Conservation (phyloP, 2,113 vertebrate genomes). For the Crotalus tigris region DNA sequence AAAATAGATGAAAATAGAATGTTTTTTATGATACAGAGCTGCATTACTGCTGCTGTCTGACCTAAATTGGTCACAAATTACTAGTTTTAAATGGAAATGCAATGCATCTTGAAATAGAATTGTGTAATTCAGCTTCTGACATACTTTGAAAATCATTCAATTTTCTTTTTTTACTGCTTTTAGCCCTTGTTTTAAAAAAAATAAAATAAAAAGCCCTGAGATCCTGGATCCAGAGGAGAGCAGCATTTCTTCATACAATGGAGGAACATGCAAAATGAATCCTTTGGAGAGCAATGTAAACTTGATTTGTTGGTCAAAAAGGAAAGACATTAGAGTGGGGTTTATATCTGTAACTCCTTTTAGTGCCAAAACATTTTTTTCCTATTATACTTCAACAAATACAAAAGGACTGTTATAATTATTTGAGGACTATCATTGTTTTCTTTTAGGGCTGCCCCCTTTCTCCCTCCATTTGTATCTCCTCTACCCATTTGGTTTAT, state of each 20-base stretch:
- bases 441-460: neutral
- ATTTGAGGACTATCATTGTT: neutral
- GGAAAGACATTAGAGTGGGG: neutral
- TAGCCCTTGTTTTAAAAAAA: neutral
- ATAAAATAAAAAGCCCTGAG: neutral
- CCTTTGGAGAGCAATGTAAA: neutral
- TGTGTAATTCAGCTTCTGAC: conserved; percentile 21
- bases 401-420: neutral
- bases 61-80: conserved; percentile 55
- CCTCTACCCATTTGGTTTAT: neutral
- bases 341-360: neutral
- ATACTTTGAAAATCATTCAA: neutral
- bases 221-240: neutral
- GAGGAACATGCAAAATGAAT: neutral
- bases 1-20: conserved; percentile 56
- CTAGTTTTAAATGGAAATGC: conserved; percentile 34
- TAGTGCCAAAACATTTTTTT: neutral
- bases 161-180: conserved; percentile 5
- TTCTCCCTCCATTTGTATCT: neutral
- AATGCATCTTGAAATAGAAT: conserved; percentile 18
- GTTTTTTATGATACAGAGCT: conserved; percentile 44
- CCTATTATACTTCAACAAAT: neutral
- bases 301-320: neutral
- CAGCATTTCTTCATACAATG: neutral
- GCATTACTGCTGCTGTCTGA: conserved; percentile 50